Conservation (phyloP, 2,888 invertebrate species). For the Argyresthia goedartella region DNA sequence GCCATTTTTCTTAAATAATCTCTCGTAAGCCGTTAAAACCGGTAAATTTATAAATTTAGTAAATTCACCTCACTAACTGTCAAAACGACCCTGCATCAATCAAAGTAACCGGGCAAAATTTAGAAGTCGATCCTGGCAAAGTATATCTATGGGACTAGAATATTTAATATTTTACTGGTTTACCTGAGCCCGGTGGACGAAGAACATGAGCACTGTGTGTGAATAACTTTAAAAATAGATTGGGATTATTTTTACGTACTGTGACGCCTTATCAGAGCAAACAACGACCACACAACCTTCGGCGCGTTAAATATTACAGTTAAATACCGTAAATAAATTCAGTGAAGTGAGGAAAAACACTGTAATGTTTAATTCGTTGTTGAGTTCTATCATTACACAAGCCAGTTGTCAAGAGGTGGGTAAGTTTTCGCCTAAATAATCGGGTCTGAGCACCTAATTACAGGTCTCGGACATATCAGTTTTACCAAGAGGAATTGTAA, state of each 20-base stretch:
- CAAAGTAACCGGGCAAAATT: too few relatives aligned
- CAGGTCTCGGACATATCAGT: background rate
- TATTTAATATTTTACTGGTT: conserved; percentile 12
- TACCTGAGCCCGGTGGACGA: conserved; percentile 39
- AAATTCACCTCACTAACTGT: too few relatives aligned
- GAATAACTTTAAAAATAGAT: conserved; percentile 57
- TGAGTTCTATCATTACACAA: conserved; percentile 71
- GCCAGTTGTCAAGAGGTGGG: conserved; percentile 84
- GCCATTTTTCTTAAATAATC: too few relatives aligned
- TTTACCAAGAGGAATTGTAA: background rate
- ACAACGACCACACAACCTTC: conserved; percentile 38
- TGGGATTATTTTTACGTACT: conserved; percentile 54
- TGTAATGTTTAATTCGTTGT: conserved; percentile 76
- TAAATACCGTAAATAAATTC: conserved; percentile 29
- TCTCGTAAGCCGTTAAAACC: too few relatives aligned
- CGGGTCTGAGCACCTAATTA: conserved; percentile 7
- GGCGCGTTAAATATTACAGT: conserved; percentile 34
- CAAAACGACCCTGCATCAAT: too few relatives aligned
- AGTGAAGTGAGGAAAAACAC: conserved; percentile 46
- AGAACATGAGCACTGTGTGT: conserved; percentile 57
- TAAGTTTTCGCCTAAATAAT: conserved; percentile 62
- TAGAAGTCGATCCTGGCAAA: too few relatives aligned
- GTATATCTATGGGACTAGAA: too few relatives aligned
- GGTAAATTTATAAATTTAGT: too few relatives aligned
- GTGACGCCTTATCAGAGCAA: conserved; percentile 57